Base-by-base conservation (phyloP, 2,888 invertebrate species). In the Hydrotaea diabolus region DNA sequence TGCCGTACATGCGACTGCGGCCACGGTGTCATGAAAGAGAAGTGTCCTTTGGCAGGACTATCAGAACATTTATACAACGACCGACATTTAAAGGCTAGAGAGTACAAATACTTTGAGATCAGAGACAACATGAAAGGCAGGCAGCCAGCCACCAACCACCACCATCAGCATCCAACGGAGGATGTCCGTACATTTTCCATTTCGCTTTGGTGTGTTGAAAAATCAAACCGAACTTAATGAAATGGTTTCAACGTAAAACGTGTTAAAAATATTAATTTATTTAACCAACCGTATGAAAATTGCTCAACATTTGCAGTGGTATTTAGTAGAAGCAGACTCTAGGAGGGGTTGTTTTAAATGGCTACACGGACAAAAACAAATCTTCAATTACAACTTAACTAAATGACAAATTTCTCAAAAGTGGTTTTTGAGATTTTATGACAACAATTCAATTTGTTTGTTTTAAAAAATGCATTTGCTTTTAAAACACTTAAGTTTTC, bases 211-310 rank as follows among this genome's bases (percentile, higher is more conserved):
- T 13, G 46, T 74, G 57, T 55, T 74, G 43, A 59, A 74, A 74
- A 57, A 74, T 46, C 59, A 59, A 62, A 74, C n/a, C 59, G 4
- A 39, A 43, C 21, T 17, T 55, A 59, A 59, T 74, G 46, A 74
- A 74, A 59, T 62, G 43, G 59, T 74, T 26, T 59, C 57, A 46
- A 15, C 1, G 15, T 9, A 62, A n/a, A 36, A 74, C 74, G 59
- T 74, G 74, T 62, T 62, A 0, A 74, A 74, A 74, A 62, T 74
- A 11, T 74, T 62, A 39, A 73, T 73, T 64, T 39, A 23, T 15
- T 59, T 26, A 15, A 26, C 3, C 21, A 57, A 57, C 17, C 59
- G 26, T 59, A 23, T 59, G 59, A 26, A 59, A 59, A 59, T 3
- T 49, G 15, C 15, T 49, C n/a, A 49, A 49, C 49, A n/a, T 49